Evolutionary conservation across 1,140 invertebrate genomes (phyloP).

Genomic region (Acromyrmex charruanus): DNA sequence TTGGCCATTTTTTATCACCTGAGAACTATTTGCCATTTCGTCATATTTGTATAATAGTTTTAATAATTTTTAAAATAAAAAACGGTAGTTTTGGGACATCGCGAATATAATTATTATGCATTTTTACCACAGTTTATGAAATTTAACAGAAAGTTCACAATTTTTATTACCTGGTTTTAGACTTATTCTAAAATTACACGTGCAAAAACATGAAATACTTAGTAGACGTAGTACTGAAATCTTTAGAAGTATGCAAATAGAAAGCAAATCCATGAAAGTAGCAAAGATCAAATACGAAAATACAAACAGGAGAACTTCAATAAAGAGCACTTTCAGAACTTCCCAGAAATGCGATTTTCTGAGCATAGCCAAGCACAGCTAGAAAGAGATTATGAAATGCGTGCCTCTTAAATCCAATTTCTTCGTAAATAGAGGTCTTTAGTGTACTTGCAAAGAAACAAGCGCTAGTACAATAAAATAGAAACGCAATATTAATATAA

Average conservation of each 20-base stretch:
- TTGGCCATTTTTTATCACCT: background rate
- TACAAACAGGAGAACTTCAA: constrained; percentile 50
- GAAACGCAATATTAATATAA: background rate
- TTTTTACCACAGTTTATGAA: background rate
- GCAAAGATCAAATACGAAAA: constrained; percentile 54
- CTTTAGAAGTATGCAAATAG: constrained; percentile 31
- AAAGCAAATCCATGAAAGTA: constrained; percentile 49
- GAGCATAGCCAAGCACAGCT: constrained; percentile 12
- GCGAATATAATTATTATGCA: background rate
- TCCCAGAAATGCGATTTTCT: constrained; percentile 39
- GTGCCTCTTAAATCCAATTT: constrained; percentile 55
- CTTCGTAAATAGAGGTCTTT: constrained; percentile 46
- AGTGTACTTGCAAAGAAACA: background rate
- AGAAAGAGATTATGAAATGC: constrained; percentile 35
- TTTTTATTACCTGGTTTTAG: constrained; percentile 20
- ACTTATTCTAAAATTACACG: constrained; percentile 18
- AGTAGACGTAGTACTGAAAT: constrained; percentile 12
- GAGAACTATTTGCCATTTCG: background rate
- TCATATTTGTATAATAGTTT: background rate
- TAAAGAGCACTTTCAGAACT: constrained; percentile 50
- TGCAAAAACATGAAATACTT: constrained; percentile 29
- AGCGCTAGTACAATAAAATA: constrained; percentile 2
- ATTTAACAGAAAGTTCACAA: constrained; percentile 15
- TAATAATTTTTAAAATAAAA: background rate
- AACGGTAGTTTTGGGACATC: background rate